These are phyloP conservation scores for Mormyrus hasselquistii DNA, from an alignment of 2,797 vertebrate species.

Conservation along the genomic window DNA sequence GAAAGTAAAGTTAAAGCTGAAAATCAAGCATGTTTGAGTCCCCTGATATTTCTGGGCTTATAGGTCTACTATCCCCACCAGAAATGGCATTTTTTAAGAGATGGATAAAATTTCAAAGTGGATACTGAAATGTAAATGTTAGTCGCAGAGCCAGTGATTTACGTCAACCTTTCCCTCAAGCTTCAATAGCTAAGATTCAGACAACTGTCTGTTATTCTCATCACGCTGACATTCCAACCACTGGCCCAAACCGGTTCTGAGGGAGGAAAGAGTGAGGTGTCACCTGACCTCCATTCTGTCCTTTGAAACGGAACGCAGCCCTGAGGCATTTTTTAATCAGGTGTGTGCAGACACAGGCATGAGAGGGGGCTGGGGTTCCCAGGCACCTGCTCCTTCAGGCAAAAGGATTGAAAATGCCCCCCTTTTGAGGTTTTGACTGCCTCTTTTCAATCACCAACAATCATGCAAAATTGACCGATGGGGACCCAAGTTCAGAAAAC, in stretches of 20 bases:
- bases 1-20: background rate
- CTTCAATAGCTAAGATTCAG: background rate
- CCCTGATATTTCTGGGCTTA: background rate
- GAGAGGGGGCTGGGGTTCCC: background rate
- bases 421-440: background rate
- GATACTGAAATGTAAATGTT: background rate
- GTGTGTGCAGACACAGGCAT: background rate
- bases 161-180: background rate
- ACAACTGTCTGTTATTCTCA: conserved; percentile 54
- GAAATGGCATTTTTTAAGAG: background rate
- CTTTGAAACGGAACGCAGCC: conserved; percentile 29
- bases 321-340: background rate
- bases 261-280: conserved; percentile 34
- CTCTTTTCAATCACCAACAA: background rate
- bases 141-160: background rate
- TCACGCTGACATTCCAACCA: conserved; percentile 40
- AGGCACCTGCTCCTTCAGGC: background rate
- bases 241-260: conserved; percentile 59
- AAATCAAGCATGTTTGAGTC: background rate
- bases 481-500: background rate
- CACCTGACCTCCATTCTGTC: conserved; percentile 47
- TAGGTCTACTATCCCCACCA: background rate
- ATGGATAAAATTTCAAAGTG: background rate
- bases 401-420: background rate
- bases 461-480: background rate